Percentiles rank a stretch among this genome's conserved stretches.
Conservation (phyloP, 2,888 invertebrate genomes). For the Drosophila leonis region DNA sequence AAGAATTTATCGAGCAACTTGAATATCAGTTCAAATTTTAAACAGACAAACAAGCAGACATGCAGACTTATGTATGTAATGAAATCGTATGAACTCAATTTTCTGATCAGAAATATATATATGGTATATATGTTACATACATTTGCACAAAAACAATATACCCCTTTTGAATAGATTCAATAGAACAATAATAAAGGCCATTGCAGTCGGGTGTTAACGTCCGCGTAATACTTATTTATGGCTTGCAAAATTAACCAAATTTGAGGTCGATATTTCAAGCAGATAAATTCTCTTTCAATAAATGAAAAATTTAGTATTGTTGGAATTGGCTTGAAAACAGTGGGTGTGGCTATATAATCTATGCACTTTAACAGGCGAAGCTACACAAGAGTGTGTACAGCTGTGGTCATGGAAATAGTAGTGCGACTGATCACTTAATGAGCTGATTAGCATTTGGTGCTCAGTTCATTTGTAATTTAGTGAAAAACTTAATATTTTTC, state of each 20-base stretch:
- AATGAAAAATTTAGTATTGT: background rate
- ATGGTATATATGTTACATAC: background rate
- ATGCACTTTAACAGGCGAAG: background rate
- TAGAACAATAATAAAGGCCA: background rate
- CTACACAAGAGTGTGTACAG: background rate
- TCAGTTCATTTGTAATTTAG: too few species aligned
- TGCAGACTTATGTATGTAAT: background rate
- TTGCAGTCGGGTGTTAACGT: background rate
- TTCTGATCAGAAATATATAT: background rate
- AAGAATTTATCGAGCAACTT: background rate
- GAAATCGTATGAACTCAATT: background rate
- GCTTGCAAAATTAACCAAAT: background rate
- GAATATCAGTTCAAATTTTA: background rate
- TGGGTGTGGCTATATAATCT: background rate
- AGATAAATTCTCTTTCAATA: background rate
- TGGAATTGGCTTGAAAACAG: background rate
- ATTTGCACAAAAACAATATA: background rate
- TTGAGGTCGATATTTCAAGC: too few species aligned
- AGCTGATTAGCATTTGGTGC: too few species aligned
- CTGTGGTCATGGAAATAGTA: too few species aligned
- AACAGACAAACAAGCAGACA: background rate
- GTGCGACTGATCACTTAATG: too few species aligned
- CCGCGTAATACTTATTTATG: background rate
- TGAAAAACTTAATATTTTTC: too few species aligned
- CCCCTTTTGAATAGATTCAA: background rate